Percentiles rank a stretch among this genome's conserved stretches.
Conservation (phyloP, 2,113 vertebrate genomes). For the Ceyx margarethae region DNA sequence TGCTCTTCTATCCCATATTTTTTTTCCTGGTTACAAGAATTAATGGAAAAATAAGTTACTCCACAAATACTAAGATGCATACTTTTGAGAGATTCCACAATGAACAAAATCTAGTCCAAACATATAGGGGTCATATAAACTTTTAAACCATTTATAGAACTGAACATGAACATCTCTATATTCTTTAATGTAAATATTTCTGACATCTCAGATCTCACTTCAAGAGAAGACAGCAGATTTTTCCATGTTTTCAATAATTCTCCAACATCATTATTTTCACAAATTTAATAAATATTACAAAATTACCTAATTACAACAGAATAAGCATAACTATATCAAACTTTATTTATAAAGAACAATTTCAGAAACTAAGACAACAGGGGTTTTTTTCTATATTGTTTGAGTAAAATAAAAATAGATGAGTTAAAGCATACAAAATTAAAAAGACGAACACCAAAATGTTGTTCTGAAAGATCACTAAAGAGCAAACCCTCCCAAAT, state of each 20-base stretch:
- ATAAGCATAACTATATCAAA: neutral
- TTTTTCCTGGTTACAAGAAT: neutral
- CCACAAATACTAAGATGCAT: neutral
- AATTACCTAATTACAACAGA: neutral
- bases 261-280: neutral
- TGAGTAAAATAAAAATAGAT: neutral
- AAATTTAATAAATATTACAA: neutral
- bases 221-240: neutral
- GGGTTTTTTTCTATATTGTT: neutral
- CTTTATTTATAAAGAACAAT: neutral
- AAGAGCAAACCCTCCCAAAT: neutral
- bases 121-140: neutral
- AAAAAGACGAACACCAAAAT: neutral
- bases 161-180: neutral
- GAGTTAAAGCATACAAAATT: neutral
- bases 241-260: neutral
- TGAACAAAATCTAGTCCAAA: neutral
- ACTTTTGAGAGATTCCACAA: neutral
- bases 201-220: neutral
- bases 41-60: neutral
- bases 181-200: neutral
- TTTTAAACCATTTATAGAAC: neutral
- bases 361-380: neutral
- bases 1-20: neutral
- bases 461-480: neutral